phyloP scores from a whole-genome alignment of 2,113 vertebrate genomes.

The Ptilorrhoa leucosticta region DNA sequence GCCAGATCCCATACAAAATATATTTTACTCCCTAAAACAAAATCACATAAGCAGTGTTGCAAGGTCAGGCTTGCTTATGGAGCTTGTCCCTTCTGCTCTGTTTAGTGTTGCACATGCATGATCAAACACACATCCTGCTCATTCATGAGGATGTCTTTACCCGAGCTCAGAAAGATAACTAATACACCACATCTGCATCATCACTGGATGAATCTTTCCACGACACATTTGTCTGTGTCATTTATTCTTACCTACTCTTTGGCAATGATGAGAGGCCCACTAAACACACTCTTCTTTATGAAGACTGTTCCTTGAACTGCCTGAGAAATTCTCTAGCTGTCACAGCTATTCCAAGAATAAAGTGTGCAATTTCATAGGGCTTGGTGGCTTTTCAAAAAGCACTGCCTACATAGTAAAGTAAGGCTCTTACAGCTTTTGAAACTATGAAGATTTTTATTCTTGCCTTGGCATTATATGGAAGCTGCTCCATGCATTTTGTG shows the following conservation, averaged over 20 bases:
- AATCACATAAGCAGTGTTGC: background rate
- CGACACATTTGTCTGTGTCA: background rate
- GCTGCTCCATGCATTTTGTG: background rate
- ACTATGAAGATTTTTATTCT: slow-evolving; percentile 31
- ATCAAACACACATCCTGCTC: background rate
- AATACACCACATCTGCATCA: background rate
- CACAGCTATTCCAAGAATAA: background rate
- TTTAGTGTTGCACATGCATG: background rate
- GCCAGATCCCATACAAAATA: background rate
- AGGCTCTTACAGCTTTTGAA: background rate
- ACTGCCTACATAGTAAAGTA: background rate
- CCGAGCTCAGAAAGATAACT: background rate
- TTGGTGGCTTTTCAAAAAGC: background rate
- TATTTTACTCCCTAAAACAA: background rate
- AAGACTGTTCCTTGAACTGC: background rate
- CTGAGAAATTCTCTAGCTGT: background rate
- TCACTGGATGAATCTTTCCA: background rate
- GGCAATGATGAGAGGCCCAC: background rate
- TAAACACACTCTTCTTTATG: background rate
- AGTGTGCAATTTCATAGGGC: background rate
- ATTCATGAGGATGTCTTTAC: background rate
- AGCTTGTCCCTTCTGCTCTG: background rate
- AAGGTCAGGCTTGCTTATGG: background rate
- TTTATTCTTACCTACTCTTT: background rate
- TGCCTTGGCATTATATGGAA: background rate